Conservation (phyloP, 2,113 vertebrate species). For the Dicaeum eximium region DNA sequence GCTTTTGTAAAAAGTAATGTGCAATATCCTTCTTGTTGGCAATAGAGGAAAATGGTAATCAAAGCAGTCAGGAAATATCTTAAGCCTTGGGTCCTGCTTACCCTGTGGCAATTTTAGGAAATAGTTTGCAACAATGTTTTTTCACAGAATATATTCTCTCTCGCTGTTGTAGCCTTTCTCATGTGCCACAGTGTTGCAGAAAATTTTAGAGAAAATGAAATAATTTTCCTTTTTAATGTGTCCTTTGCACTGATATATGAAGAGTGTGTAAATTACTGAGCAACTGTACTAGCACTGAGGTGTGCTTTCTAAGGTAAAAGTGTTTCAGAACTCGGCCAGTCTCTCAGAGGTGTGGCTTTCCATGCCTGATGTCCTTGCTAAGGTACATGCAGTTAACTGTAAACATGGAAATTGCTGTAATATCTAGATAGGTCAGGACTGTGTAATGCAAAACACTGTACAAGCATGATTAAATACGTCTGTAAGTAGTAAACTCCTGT, state of each 20-base stretch:
- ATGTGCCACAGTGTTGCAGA: neutral
- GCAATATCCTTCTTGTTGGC: neutral
- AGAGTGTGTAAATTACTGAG: neutral
- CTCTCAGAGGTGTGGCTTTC: neutral
- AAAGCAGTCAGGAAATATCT: neutral
- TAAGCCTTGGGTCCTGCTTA: neutral
- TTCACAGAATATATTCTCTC: neutral
- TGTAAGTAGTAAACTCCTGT: neutral
- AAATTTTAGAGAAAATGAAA: neutral
- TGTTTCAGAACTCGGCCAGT: neutral
- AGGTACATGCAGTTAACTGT: rapidly evolving
- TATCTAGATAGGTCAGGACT: neutral
- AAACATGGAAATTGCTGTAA: neutral
- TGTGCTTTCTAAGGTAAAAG: neutral
- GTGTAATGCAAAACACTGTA: neutral
- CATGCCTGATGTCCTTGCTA: neutral
- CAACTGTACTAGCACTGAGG: neutral
- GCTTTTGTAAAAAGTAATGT: neutral
- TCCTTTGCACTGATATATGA: neutral
- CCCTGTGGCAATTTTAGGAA: neutral
- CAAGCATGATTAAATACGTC: neutral
- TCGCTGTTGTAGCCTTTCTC: neutral
- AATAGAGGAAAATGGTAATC: neutral
- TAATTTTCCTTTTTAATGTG: neutral
- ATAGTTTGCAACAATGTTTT: neutral